phyloP scores from a whole-genome alignment of 2,888 invertebrate species.

The Athetis lepigone region DNA sequence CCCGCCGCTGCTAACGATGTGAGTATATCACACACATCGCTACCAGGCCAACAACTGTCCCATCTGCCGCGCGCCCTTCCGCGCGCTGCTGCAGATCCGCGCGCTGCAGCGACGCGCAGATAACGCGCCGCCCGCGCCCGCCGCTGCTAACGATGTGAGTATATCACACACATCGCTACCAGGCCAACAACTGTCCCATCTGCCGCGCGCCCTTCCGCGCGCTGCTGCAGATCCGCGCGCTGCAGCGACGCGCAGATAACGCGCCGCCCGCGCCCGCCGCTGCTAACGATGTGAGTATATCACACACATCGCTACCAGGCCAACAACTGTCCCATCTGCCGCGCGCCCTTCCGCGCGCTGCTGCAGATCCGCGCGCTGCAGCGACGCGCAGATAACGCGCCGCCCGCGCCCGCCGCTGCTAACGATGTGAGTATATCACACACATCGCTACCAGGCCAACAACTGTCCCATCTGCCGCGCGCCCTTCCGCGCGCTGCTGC shows the following conservation, averaged over 20 bases:
- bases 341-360: slow-evolving; percentile 99
- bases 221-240: slow-evolving; percentile 97
- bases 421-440: slow-evolving; percentile 90
- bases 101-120: slow-evolving; percentile 93
- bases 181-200: slow-evolving; percentile 99
- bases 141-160: slow-evolving; percentile 90
- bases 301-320: slow-evolving; percentile 91
- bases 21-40: slow-evolving; percentile 65
- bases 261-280: slow-evolving; percentile 69
- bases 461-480: slow-evolving; percentile 99
- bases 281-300: slow-evolving; percentile 90
- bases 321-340: slow-evolving; percentile 99
- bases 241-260: slow-evolving; percentile 92
- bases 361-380: slow-evolving; percentile 98
- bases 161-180: slow-evolving; percentile 70
- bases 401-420: slow-evolving; percentile 51
- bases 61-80: slow-evolving; percentile 99
- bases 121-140: slow-evolving; percentile 75
- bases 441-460: slow-evolving; percentile 93
- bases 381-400: slow-evolving; percentile 86
- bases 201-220: slow-evolving; percentile 99
- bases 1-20: slow-evolving; percentile 89
- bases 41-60: slow-evolving; percentile 99
- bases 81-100: slow-evolving; percentile 98
- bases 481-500: slow-evolving; percentile 99